These are phyloP conservation scores for Ophiodon elongatus DNA, from an alignment of 2,113 vertebrate genomes.

Conservation along the genomic window DNA sequence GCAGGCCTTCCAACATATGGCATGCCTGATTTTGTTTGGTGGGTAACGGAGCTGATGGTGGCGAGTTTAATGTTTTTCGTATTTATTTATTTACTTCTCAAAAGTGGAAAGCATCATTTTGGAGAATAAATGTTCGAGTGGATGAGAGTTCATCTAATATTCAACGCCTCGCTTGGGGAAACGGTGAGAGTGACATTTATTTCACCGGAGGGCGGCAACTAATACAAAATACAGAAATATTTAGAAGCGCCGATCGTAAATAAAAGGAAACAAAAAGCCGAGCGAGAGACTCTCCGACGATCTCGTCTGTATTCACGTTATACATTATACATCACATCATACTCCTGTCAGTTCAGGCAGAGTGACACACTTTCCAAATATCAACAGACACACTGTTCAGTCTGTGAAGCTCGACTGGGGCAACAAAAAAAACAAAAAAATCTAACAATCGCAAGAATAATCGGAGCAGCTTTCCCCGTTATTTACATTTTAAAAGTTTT, in stretches of 20 bases:
- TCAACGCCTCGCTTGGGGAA: neutral
- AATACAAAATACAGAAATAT: neutral
- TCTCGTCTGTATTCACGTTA: neutral
- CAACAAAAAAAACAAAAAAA: neutral
- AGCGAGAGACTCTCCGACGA: neutral
- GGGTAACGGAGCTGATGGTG: conserved; percentile 29
- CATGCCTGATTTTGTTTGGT: conserved; percentile 24
- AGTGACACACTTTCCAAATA: neutral
- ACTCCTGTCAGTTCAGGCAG: neutral
- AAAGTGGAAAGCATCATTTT: neutral
- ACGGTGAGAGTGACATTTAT: neutral
- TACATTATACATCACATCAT: too few relatives aligned
- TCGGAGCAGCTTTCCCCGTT: neutral
- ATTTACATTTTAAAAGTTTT: neutral
- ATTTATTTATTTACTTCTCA: neutral
- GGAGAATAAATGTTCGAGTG: neutral
- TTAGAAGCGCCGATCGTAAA: neutral
- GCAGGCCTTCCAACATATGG: conserved; percentile 43
- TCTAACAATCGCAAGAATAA: neutral
- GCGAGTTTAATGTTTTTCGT: neutral
- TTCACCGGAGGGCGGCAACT: neutral
- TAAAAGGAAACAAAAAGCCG: neutral
- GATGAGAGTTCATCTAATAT: conserved; percentile 34
- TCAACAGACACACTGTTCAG: neutral
- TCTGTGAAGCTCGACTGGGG: neutral